phyloP scores from a whole-genome alignment of 37 sponge, comb jelly and placozoan species.

The Axinella damicornis region DNA sequence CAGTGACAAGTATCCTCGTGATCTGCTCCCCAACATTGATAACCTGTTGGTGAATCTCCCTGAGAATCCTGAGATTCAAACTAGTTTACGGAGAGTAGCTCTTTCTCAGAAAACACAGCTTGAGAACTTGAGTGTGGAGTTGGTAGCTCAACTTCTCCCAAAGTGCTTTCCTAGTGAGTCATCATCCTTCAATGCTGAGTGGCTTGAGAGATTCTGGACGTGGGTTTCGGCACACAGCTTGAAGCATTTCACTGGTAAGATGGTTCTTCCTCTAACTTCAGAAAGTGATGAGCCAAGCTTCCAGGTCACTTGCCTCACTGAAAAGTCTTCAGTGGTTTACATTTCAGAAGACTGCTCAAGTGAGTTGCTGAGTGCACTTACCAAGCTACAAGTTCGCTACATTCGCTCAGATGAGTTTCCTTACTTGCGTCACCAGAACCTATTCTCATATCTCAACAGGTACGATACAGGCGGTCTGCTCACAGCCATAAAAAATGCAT shows the following conservation, averaged over 20 bases:
- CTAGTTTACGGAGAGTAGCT: conserved; percentile 15
- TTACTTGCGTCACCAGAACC: too few relatives aligned
- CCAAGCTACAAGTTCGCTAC: too few relatives aligned
- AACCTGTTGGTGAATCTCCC: conserved; percentile 4
- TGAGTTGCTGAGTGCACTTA: too few relatives aligned
- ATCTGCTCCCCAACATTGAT: conserved; percentile 31
- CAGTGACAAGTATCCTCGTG: conserved; percentile 5
- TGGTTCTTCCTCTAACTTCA: conserved; percentile 27
- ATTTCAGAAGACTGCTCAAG: too few relatives aligned
- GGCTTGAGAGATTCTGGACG: conserved; percentile 50
- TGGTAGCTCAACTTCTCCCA: background rate
- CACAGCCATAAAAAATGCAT: too few relatives aligned
- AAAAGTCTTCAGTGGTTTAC: too few relatives aligned
- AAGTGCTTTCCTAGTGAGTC: background rate
- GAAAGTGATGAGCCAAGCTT: too few relatives aligned
- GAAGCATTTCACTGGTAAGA: background rate
- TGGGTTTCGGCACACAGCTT: conserved; percentile 27
- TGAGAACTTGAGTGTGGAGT: background rate
- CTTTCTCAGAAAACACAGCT: conserved; percentile 19
- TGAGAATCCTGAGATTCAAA: background rate
- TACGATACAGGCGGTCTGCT: too few relatives aligned
- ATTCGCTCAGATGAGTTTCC: too few relatives aligned
- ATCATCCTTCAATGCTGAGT: background rate
- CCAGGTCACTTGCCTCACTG: too few relatives aligned
- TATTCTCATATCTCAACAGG: too few relatives aligned